phyloP scores from a whole-genome alignment of 2,888 invertebrate genomes.

The Philopedon plagiatum region DNA sequence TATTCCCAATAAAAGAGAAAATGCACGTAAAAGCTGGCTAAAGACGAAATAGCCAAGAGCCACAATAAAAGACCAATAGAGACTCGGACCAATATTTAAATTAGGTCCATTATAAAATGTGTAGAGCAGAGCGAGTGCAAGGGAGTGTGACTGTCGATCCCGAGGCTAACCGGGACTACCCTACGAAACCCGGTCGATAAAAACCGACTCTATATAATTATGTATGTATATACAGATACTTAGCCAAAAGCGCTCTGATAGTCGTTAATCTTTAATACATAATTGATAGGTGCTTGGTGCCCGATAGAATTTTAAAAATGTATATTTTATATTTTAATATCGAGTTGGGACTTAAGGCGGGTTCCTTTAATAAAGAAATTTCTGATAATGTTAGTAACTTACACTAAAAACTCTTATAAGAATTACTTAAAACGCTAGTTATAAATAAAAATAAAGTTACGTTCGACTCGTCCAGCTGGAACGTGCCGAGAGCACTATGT shows the following conservation, averaged over 20 bases:
- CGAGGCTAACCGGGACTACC: slow-evolving; percentile 52
- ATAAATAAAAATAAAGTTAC: too few relatives aligned
- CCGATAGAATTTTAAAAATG: slow-evolving; percentile 65
- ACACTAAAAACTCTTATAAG: too few relatives aligned
- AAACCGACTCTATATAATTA: slow-evolving; percentile 69
- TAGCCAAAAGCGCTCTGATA: slow-evolving; percentile 69
- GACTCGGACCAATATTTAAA: slow-evolving; percentile 63
- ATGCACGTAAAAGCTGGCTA: background rate
- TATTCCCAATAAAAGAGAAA: background rate
- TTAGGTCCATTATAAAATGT: slow-evolving; percentile 64
- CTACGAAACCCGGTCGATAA: slow-evolving; percentile 61
- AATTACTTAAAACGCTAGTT: too few relatives aligned
- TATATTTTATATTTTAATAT: slow-evolving; percentile 37
- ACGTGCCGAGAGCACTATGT: too few relatives aligned
- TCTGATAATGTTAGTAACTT: too few relatives aligned
- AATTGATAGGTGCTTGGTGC: slow-evolving; percentile 69
- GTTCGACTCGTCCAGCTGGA: too few relatives aligned
- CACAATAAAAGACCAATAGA: slow-evolving; percentile 58
- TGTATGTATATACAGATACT: slow-evolving; percentile 70
- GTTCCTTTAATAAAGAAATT: background rate
- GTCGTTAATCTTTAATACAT: slow-evolving; percentile 70
- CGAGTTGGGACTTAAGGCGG: background rate
- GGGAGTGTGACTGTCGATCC: slow-evolving; percentile 64
- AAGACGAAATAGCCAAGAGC: slow-evolving; percentile 51
- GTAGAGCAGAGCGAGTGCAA: slow-evolving; percentile 54